These are phyloP conservation scores for Chaetura pelagica DNA, from an alignment of 2,113 vertebrate species.

Conservation along the genomic window DNA sequence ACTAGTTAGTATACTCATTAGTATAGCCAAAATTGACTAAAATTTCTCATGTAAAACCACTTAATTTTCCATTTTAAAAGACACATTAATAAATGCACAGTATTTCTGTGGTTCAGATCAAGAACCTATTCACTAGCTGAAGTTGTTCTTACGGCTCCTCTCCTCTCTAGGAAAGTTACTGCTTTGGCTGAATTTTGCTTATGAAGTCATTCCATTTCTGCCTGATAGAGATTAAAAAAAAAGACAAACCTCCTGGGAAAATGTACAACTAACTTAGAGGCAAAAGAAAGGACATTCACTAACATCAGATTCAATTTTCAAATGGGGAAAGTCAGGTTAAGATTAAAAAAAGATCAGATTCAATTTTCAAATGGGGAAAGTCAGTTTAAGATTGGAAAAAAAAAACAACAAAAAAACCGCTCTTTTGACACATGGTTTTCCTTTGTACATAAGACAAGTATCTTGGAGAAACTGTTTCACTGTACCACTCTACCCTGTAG, in stretches of 20 bases:
- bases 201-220: background rate
- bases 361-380: background rate
- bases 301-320: background rate
- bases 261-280: background rate
- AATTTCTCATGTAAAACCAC: background rate
- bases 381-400: background rate
- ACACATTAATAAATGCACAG: background rate
- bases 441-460: conserved; percentile 1
- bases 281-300: background rate
- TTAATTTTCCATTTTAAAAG: background rate
- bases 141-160: background rate
- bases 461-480: conserved; percentile 23
- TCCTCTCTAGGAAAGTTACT: background rate
- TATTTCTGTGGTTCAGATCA: background rate
- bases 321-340: background rate
- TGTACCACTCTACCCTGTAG: conserved; percentile 26
- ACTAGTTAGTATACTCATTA: background rate
- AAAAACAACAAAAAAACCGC: background rate
- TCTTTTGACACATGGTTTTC: background rate
- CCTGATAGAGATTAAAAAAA: background rate
- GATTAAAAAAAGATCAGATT: background rate
- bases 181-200: background rate
- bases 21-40: background rate
- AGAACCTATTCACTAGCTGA: background rate
- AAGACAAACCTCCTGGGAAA: background rate